Conservation (phyloP, 2,888 invertebrate genomes). For the Gastrophysa polygoni region DNA sequence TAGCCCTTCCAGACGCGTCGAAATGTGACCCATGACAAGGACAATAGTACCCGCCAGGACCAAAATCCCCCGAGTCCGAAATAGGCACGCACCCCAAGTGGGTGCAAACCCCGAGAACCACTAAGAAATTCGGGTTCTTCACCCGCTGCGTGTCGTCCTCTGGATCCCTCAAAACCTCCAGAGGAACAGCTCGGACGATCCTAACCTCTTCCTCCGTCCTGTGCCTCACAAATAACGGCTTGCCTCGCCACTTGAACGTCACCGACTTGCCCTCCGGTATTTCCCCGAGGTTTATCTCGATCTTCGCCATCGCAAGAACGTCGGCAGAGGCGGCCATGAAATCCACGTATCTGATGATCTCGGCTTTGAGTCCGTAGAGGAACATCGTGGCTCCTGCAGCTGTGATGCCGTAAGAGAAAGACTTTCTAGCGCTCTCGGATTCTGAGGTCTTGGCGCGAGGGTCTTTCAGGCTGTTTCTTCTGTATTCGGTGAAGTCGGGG, state of each 20-base stretch:
- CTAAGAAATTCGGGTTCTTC: constrained; percentile 74
- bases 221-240: constrained; percentile 79
- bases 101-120: constrained; percentile 77
- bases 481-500: constrained; percentile 85
- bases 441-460: constrained; percentile 63
- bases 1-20: constrained; percentile 74
- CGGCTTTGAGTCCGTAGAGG: constrained; percentile 59
- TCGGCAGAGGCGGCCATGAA: constrained; percentile 74
- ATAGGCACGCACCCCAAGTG: constrained; percentile 86
- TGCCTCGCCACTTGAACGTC: constrained; percentile 77
- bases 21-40: constrained; percentile 87
- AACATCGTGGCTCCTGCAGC: constrained; percentile 67
- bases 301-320: constrained; percentile 75
- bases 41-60: constrained; percentile 75
- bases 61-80: constrained; percentile 68
- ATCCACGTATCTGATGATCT: constrained; percentile 58
- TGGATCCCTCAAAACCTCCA: constrained; percentile 72
- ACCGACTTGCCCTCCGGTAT: constrained; percentile 70
- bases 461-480: constrained; percentile 69
- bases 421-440: constrained; percentile 68
- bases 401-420: constrained; percentile 79
- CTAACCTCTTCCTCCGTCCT: constrained; percentile 71
- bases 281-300: constrained; percentile 74
- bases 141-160: constrained; percentile 41
- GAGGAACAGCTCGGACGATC: constrained; percentile 64